Conservation (phyloP, 1,140 invertebrate species). For the Drosophila elegans region DNA sequence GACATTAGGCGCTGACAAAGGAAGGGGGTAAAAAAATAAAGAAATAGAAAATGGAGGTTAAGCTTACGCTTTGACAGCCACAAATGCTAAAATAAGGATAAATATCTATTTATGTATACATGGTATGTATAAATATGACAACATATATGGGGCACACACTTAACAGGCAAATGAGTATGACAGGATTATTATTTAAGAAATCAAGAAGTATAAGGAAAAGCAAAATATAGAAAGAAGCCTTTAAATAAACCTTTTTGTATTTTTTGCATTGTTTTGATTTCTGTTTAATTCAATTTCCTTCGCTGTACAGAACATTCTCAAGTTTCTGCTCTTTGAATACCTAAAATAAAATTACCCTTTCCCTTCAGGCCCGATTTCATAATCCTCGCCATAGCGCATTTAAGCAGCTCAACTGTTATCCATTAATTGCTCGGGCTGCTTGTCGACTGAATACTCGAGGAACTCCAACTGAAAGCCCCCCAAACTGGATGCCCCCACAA, state of each 20-base stretch:
- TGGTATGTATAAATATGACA: background rate
- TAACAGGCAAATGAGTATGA: background rate
- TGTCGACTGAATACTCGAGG: conserved; percentile 7
- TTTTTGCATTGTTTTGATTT: too few relatives aligned
- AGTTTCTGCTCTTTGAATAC: too few relatives aligned
- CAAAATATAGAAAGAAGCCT: too few relatives aligned
- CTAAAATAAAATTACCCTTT: background rate
- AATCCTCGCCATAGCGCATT: conserved; percentile 1
- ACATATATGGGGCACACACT: background rate
- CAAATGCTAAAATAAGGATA: conserved; percentile 17
- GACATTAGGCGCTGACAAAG: conserved; percentile 54
- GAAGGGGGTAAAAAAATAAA: background rate
- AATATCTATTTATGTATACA: background rate
- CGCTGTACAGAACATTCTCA: too few relatives aligned
- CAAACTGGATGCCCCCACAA: background rate
- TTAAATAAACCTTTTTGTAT: too few relatives aligned
- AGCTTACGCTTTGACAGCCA: conserved; percentile 36
- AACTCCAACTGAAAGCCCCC: conserved; percentile 1
- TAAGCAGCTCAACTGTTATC: conserved; percentile 30
- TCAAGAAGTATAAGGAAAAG: too few relatives aligned
- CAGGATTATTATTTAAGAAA: too few relatives aligned
- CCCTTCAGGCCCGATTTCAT: background rate
- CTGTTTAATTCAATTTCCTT: too few relatives aligned
- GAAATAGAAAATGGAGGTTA: background rate
- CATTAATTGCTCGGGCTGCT: conserved; percentile 41